A percentile compares a stretch with the other conserved stretches of the same genome.
Evolutionary conservation across 53 echinoderm and acorn worm genomes (phyloP).

Genomic region (Pentamera pediparva): DNA sequence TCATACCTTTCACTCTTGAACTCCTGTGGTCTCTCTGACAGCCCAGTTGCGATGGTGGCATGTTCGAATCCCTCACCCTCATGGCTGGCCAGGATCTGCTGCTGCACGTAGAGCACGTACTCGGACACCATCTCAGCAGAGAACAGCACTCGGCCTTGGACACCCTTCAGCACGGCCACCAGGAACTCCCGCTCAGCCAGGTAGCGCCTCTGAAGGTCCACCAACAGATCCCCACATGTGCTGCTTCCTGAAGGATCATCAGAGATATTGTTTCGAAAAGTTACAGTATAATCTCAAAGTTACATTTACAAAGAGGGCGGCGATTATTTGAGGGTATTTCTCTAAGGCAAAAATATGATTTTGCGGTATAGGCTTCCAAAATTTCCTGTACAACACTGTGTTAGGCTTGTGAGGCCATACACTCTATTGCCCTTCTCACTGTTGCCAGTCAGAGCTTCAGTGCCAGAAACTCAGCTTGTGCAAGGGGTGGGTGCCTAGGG

Average conservation of each 20-base stretch:
- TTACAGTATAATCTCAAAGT: too few species aligned
- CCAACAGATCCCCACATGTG: conserved; percentile 71
- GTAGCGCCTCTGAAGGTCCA: conserved; percentile 85
- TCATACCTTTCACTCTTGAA: conserved; percentile 47
- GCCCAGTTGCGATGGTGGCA: conserved; percentile 73
- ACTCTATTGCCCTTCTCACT: too few species aligned
- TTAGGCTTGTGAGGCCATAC: too few species aligned
- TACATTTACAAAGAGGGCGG: too few species aligned
- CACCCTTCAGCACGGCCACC: conserved; percentile 68
- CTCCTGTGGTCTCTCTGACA: conserved; percentile 88
- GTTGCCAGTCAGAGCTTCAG: too few species aligned
- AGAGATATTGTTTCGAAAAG: too few species aligned
- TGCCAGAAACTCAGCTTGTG: too few species aligned
- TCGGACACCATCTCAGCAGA: conserved; percentile 95
- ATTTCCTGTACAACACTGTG: too few species aligned
- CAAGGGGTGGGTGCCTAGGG: too few species aligned
- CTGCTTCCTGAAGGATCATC: conserved; percentile 46
- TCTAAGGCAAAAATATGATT: too few species aligned
- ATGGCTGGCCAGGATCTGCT: conserved; percentile 60
- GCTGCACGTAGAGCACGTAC: conserved; percentile 65
- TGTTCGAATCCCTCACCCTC: conserved; percentile 82
- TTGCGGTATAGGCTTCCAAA: too few species aligned
- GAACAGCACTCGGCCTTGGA: conserved; percentile 64
- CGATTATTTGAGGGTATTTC: too few species aligned
- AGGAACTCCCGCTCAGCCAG: conserved; percentile 74